Evolutionary conservation across 2,888 invertebrate genomes (phyloP), one percentile per base, ranked within the genome.

Genomic region (Drosophila helvetica): DNA sequence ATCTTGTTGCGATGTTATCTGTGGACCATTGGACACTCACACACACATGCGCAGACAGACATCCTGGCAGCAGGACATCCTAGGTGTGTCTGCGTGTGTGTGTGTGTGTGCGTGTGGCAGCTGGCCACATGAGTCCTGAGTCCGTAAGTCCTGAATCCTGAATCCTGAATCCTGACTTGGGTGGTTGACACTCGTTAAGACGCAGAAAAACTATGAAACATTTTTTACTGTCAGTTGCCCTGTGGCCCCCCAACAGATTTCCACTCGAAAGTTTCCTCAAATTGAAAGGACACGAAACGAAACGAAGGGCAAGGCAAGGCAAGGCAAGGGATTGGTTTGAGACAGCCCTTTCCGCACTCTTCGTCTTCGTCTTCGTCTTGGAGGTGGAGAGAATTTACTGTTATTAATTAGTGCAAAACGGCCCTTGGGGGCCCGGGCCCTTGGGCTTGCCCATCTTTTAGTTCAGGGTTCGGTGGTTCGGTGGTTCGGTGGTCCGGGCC

Each of bases 351-450:
- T 17, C 74, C 57, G 62, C 55, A 45, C 64, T 74, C 70, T 74
- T n/a, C 7, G 2, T n/a, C 38, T 38, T 38, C n/a, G 38, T 74
- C 70, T 74, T n/a, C 7, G 2, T n/a, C 38, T 38, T 38, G 38
- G 38, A 6, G 38, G 15, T 38, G 38, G n/a, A 74, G 85, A 82
- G 85, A 79, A 88, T 86, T 88, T 79, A 74, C 86, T 79, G 82
- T 88, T 86, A 86, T 86, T 86, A 86, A 86, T 86, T 86, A 86
- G 89, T 82, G 86, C 85, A 86, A 86, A 86, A 86, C 78, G 89
- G 89, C 87, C 85, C 89, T 88, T 78, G 89, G 85, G 85, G 87
- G 74, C 68, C 59, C 67, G 87, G 74, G 66, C 59, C 67, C 56
- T 70, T 56, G 79, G 38, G 53, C n/a, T 22, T 42, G 38, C 38